Conservation (phyloP, 1,140 invertebrate species). For the Laodelphax striatellus region DNA sequence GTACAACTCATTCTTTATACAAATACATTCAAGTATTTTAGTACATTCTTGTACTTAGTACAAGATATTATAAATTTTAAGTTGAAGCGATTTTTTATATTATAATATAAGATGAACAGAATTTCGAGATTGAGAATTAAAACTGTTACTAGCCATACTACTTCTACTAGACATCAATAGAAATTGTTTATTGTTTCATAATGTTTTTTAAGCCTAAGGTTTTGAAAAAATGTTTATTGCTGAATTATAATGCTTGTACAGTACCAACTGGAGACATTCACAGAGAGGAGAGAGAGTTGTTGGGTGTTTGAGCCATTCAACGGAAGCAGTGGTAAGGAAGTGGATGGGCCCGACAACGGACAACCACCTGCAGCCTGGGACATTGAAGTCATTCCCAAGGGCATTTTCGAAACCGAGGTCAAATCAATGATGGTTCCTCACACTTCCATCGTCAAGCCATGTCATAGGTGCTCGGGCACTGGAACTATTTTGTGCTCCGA, state of each 20-base stretch:
- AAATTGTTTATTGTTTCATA: too few species aligned
- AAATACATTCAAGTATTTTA: too few species aligned
- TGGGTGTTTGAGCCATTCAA: constrained; percentile 43
- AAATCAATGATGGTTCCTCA: constrained; percentile 41
- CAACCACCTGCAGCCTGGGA: constrained; percentile 43
- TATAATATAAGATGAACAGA: too few species aligned
- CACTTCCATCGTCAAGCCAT: constrained; percentile 42
- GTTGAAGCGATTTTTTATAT: too few species aligned
- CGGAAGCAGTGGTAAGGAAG: constrained; percentile 31
- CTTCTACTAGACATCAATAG: too few species aligned
- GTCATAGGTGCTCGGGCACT: constrained; percentile 39
- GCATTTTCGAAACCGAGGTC: constrained; percentile 36
- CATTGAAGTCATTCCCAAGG: constrained; percentile 32
- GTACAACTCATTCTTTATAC: too few species aligned
- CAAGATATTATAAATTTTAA: too few species aligned
- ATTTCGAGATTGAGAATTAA: too few species aligned
- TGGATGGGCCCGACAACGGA: constrained; percentile 37
- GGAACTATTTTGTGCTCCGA: constrained; percentile 38
- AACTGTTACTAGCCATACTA: too few species aligned
- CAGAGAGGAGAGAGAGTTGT: constrained; percentile 39
- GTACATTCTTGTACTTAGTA: too few species aligned
- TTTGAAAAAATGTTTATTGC: too few species aligned
- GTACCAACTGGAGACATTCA: constrained; percentile 48
- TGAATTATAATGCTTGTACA: constrained; percentile 18
- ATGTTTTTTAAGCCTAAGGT: too few species aligned